Evolutionary conservation across 1,140 invertebrate species (phyloP).

Genomic region (Saccostrea glomerata): DNA sequence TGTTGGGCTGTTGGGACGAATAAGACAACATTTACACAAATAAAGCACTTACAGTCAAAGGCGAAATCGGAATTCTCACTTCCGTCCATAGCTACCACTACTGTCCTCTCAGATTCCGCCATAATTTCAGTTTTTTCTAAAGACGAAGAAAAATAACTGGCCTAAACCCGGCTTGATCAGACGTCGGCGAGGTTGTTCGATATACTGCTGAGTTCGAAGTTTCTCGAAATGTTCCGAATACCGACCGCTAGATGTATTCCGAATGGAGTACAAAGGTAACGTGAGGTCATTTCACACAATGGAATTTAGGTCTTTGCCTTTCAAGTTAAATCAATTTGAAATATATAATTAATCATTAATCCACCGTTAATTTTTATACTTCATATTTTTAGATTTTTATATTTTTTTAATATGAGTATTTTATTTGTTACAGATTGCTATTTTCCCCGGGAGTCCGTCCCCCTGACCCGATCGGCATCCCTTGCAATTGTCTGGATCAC

Average conservation of each 20-base stretch:
- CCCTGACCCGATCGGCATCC: no score
- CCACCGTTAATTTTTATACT: no score
- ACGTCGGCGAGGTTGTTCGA: not conserved
- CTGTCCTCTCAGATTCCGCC: slow-evolving; percentile 37
- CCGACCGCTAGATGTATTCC: not conserved
- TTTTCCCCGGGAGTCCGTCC: no score
- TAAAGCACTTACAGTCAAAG: slow-evolving; percentile 54
- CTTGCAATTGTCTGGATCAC: no score
- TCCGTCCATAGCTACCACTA: slow-evolving; percentile 56
- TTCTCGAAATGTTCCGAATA: not conserved
- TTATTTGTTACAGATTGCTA: no score
- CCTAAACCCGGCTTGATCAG: not conserved
- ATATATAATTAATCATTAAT: no score
- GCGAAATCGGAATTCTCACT: slow-evolving; percentile 52
- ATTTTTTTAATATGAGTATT: no score
- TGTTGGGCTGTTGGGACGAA: no score
- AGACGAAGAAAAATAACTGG: not conserved
- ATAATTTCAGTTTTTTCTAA: not conserved
- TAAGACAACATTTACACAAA: not conserved
- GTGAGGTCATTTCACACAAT: not conserved
- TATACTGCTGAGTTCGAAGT: not conserved
- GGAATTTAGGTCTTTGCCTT: no score
- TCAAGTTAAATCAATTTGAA: no score
- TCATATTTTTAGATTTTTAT: no score
- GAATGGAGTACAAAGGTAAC: not conserved